Percentiles rank a stretch among this genome's conserved stretches.
phyloP scores from a whole-genome alignment of 2,113 vertebrate genomes.

The Acanthisitta chloris region DNA sequence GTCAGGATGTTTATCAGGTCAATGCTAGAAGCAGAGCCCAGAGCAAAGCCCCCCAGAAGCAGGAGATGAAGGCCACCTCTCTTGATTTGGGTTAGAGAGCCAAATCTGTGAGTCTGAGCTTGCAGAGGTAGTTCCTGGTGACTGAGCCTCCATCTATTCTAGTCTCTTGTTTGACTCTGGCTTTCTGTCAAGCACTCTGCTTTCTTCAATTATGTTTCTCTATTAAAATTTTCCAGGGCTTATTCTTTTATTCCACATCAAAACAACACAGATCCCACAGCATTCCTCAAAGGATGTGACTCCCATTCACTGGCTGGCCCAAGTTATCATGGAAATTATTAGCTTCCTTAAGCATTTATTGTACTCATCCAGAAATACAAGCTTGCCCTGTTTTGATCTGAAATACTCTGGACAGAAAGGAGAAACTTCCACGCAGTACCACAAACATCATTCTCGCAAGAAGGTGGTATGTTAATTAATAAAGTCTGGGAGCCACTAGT shows the following conservation, averaged over 20 bases:
- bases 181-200: background rate
- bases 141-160: background rate
- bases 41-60: background rate
- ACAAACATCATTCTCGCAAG: slow-evolving; percentile 1
- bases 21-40: background rate
- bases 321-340: slow-evolving; percentile 47
- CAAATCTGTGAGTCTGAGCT: background rate
- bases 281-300: background rate
- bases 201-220: slow-evolving; percentile 18
- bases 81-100: background rate
- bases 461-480: slow-evolving; percentile 56
- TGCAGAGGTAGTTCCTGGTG: background rate
- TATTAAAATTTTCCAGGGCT: background rate
- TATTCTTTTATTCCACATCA: slow-evolving; percentile 23
- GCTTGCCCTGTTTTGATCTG: slow-evolving; percentile 3
- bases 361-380: slow-evolving; percentile 39
- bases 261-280: background rate
- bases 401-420: background rate
- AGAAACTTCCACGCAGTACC: background rate
- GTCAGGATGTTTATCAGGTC: background rate
- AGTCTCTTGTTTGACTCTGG: background rate
- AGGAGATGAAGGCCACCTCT: background rate
- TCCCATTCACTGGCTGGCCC: background rate
- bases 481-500: slow-evolving; percentile 22
- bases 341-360: slow-evolving; percentile 28